A percentile compares a stretch with the other conserved stretches of the same genome.
These are phyloP conservation scores for Anadara kagoshimensis DNA, from an alignment of 1,140 invertebrate genomes.

Conservation along the genomic window DNA sequence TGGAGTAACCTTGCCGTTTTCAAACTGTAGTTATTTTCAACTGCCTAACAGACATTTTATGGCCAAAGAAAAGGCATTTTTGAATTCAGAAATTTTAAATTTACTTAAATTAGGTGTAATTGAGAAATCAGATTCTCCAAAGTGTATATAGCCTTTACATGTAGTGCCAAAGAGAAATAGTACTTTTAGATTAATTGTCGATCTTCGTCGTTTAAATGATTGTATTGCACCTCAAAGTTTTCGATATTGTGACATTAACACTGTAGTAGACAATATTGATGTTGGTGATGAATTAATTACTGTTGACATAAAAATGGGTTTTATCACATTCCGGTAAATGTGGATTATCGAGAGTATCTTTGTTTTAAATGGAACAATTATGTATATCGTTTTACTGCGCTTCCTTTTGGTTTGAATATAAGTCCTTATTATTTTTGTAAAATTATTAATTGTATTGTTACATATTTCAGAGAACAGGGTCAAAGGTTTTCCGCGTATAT, in stretches of 20 bases:
- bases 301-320: slow-evolving; percentile 30
- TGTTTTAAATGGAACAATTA: too few species aligned
- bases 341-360: slow-evolving; percentile 19
- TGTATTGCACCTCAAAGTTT: slow-evolving; percentile 3
- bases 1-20: too few species aligned
- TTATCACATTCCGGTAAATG: slow-evolving; percentile 35
- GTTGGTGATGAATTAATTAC: slow-evolving; percentile 9
- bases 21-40: too few species aligned
- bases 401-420: slow-evolving; percentile 31
- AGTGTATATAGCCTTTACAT: slow-evolving; percentile 3
- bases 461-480: slow-evolving; percentile 22
- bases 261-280: slow-evolving; percentile 3
- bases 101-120: slow-evolving; percentile 7
- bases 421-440: slow-evolving; percentile 33
- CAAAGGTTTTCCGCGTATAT: slow-evolving; percentile 26
- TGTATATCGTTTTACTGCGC: slow-evolving; percentile 13
- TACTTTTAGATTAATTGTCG: slow-evolving; percentile 21
- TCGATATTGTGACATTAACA: slow-evolving; percentile 22
- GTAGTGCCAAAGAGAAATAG: slow-evolving; percentile 17
- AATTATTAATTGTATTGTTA: slow-evolving; percentile 26
- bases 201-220: slow-evolving; percentile 2
- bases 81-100: too few species aligned
- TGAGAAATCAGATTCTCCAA: not conserved
- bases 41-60: too few species aligned
- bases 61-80: slow-evolving; percentile 10